Base-by-base conservation (phyloP, 1,140 invertebrate species). In the Cherax destructor region DNA sequence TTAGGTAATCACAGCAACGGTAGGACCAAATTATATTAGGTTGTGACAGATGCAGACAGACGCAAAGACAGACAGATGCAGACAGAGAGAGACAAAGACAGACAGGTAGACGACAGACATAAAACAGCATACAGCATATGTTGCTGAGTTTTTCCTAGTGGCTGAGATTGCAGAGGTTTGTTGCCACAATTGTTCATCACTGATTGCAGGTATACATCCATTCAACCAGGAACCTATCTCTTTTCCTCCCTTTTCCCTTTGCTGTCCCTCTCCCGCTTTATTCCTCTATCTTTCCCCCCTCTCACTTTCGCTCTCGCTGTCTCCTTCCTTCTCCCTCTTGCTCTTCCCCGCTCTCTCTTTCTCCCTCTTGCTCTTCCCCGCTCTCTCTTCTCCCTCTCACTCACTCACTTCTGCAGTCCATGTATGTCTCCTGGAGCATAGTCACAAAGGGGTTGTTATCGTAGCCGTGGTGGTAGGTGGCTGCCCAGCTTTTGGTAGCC, bases 401-500 rank as follows among this genome's bases (percentile, higher is more conserved):
- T 49, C 30, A 96, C 97, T 97, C 94, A 98, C 97, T 98, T 95
- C 97, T 95, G 1, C 97, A 97, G 92, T 97, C 96, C 59, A 95
- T 95, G 93, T 97, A 97, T 3, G 97, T 98, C 78, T 97, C 96
- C 24, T 96, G 95, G 11, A 98, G 96, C 50, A 98, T 95, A n/a
- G 96, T 94, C 92, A 96, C 95, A 94, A 98, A 98, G 1, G 97
- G 97, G 95, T 98, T 98, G 21, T 89, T 92, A 30, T 93, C 92
- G 93, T 97, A 97, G 56, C 97, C 97, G 93, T 97, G 96, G 93
- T 97, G 96, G 94, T 97, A 97, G 6, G 97, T 96, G n/a, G 96
- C 96, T 83, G 96, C 95, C 96, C 97, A 98, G 80, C 96, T 96
- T 79, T 95, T 95, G 3, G 96, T 94, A 49, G 96, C 95, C 9